A percentile compares a stretch with the other conserved stretches of the same genome.
Evolutionary conservation across 2,797 vertebrate genomes (phyloP).

Genomic region (Carapus acus): DNA sequence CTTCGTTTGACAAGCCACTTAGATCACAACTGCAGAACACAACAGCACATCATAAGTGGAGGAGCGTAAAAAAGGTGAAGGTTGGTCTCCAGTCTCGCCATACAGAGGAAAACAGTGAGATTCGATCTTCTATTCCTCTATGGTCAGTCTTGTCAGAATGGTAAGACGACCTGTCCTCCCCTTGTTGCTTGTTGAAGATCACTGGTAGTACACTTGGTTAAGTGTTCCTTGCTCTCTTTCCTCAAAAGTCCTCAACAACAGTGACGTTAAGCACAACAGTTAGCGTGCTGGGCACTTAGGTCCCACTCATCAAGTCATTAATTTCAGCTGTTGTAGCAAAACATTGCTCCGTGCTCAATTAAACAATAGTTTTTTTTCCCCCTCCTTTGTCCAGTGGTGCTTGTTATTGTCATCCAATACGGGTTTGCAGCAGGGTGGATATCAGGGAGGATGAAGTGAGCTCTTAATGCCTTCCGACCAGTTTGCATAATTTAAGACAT

Average conservation of each 20-base stretch:
- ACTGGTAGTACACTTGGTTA: neutral
- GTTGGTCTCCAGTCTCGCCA: slow-evolving; percentile 46
- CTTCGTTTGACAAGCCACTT: slow-evolving; percentile 28
- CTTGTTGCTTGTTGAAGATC: slow-evolving; percentile 8
- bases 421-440: slow-evolving; percentile 4
- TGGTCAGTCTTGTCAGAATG: slow-evolving; percentile 37
- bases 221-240: neutral
- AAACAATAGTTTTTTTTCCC: slow-evolving; percentile 37
- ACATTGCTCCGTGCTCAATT: slow-evolving; percentile 25
- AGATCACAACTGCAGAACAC: slow-evolving; percentile 18
- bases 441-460: neutral
- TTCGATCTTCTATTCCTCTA: slow-evolving; percentile 39
- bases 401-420: slow-evolving; percentile 20
- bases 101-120: slow-evolving; percentile 52
- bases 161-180: too few relatives aligned
- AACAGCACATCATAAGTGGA: too few relatives aligned
- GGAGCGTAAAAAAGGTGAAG: slow-evolving; percentile 48
- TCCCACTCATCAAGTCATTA: slow-evolving; percentile 41
- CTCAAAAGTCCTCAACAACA: slow-evolving; percentile 4
- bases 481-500: too few relatives aligned
- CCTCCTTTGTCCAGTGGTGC: slow-evolving; percentile 3
- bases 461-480: slow-evolving; percentile 23
- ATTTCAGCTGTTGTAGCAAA: slow-evolving; percentile 35
- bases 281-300: slow-evolving; percentile 5
- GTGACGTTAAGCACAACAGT: slow-evolving; percentile 1